Percentiles rank a stretch among this genome's conserved stretches.
These are phyloP conservation scores for Sorex araneus DNA, from an alignment of 2,113 vertebrate genomes.

Conservation along the genomic window DNA sequence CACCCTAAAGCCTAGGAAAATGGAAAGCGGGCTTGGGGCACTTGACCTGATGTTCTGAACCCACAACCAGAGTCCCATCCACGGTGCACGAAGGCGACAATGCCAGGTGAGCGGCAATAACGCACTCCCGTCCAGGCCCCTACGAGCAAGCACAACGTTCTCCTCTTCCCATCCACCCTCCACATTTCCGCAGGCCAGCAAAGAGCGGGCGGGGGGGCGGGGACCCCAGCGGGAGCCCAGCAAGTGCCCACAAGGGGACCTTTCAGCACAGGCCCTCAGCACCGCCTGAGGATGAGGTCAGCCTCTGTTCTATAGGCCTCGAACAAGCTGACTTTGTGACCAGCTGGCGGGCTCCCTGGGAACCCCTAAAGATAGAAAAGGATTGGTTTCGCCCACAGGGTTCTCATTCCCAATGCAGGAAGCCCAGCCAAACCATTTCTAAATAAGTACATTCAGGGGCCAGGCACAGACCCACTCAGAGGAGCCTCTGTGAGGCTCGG, in stretches of 20 bases:
- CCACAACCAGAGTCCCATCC: neutral
- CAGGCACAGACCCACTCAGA: neutral
- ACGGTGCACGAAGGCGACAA: neutral
- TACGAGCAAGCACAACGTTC: neutral
- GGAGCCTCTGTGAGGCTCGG: neutral
- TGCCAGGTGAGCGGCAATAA: neutral
- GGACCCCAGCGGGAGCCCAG: constrained; percentile 16
- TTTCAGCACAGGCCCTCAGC: constrained; percentile 38
- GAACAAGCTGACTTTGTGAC: constrained; percentile 78
- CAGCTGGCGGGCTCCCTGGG: neutral
- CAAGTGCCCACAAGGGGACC: constrained; percentile 59
- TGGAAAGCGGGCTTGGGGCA: neutral
- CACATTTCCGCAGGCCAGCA: neutral
- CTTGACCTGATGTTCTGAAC: neutral
- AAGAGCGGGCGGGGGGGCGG: neutral
- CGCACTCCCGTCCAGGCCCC: fast-evolving
- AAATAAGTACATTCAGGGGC: constrained; percentile 57
- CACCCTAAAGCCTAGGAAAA: neutral
- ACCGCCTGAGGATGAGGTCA: constrained; percentile 71
- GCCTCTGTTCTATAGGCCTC: constrained; percentile 3
- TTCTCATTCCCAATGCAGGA: constrained; percentile 61
- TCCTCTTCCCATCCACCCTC: constrained; percentile 20
- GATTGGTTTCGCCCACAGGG: constrained; percentile 48
- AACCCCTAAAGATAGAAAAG: constrained; percentile 21
- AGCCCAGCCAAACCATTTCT: constrained; percentile 57